These are phyloP conservation scores for Drosophila sp. DNA, from an alignment of 1,140 invertebrate species.

Conservation along the genomic window DNA sequence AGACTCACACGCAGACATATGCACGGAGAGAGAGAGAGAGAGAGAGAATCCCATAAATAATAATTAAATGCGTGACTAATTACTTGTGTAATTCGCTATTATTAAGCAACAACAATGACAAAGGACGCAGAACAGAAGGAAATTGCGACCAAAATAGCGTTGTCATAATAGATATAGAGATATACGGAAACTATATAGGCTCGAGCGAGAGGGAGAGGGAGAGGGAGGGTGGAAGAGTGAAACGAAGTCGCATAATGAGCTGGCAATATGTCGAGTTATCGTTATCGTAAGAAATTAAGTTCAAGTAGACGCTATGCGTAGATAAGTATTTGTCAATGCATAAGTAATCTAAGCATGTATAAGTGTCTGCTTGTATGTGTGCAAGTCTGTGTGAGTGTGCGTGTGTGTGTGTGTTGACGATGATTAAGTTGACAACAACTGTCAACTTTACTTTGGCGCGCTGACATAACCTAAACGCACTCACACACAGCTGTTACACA, in stretches of 20 bases:
- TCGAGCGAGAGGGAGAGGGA: not conserved
- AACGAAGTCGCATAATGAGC: constrained; percentile 57
- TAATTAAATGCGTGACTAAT: constrained; percentile 84
- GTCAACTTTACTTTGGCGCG: constrained; percentile 70
- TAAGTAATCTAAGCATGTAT: constrained; percentile 35
- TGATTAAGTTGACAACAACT: constrained; percentile 83
- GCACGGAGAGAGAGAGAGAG: not conserved
- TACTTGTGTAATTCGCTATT: constrained; percentile 82
- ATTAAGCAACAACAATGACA: constrained; percentile 57
- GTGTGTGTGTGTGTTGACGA: constrained; percentile 53
- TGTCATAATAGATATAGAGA: constrained; percentile 45
- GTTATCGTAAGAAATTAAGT: constrained; percentile 69
- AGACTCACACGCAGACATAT: constrained; percentile 17
- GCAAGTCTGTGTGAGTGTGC: constrained; percentile 10
- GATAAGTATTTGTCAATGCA: constrained; percentile 57
- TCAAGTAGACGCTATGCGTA: constrained; percentile 56
- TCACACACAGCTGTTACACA: constrained; percentile 28
- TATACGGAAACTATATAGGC: constrained; percentile 6
- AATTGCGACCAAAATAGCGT: constrained; percentile 57
- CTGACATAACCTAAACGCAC: constrained; percentile 58
- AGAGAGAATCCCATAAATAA: constrained; percentile 70
- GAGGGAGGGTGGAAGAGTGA: not conserved
- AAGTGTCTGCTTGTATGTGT: constrained; percentile 2
- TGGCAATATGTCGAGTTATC: constrained; percentile 74
- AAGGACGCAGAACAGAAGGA: constrained; percentile 37